Percentiles rank a stretch among this genome's conserved stretches.
Conservation (phyloP, 30 jellyfish, hydroid and myxozoan species). For the Hydractinia symbiolongicarpus region DNA sequence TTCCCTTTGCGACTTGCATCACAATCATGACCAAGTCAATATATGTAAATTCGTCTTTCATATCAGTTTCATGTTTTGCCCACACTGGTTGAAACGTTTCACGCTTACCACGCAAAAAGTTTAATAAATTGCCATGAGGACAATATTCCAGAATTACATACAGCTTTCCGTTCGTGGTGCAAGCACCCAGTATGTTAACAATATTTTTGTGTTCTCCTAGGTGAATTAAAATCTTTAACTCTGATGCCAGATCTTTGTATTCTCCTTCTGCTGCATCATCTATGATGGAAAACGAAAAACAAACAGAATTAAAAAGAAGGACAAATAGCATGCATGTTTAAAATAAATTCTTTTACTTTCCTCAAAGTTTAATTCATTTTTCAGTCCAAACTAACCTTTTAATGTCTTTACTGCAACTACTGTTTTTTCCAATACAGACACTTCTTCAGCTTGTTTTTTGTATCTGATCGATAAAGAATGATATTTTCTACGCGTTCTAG, state of each 20-base stretch:
- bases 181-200: conserved; percentile 79
- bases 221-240: conserved; percentile 63
- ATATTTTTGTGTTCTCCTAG: conserved; percentile 79
- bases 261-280: conserved; percentile 63
- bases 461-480: background rate
- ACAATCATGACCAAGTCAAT: conserved; percentile 43
- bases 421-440: conserved; percentile 30
- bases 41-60: conserved; percentile 26
- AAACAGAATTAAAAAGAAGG: background rate
- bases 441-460: background rate
- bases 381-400: conserved; percentile 40
- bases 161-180: conserved; percentile 57
- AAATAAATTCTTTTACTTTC: background rate
- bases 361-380: background rate
- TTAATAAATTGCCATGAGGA: conserved; percentile 53
- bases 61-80: conserved; percentile 32
- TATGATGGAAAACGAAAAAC: background rate
- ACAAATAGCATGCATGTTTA: background rate
- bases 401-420: conserved; percentile 85
- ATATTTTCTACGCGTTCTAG: background rate
- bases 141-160: conserved; percentile 70
- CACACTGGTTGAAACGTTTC: conserved; percentile 54
- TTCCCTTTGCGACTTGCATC: conserved; percentile 65
- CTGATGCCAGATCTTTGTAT: conserved; percentile 75
- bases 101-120: conserved; percentile 48